Percentiles rank a stretch among this genome's conserved stretches.
Conservation (phyloP, 2,888 invertebrate genomes). For the Phortica magna region DNA sequence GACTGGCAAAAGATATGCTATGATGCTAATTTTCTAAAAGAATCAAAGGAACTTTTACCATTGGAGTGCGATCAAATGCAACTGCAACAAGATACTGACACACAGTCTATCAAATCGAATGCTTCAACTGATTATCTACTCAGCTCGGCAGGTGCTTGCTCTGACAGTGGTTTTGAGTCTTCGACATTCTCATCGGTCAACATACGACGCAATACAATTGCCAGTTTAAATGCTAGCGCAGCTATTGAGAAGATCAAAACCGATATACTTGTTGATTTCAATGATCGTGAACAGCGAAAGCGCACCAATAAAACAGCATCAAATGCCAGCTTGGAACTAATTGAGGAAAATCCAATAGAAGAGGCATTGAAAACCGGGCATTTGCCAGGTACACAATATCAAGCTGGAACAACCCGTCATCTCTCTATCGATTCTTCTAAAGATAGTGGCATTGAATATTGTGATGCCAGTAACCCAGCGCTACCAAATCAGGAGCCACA, state of each 20-base stretch:
- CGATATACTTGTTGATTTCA: conserved; percentile 63
- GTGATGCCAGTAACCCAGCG: conserved; percentile 66
- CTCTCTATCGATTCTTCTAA: conserved; percentile 83
- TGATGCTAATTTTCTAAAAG: conserved; percentile 58
- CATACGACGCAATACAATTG: conserved; percentile 34
- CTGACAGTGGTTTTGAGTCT: conserved; percentile 76
- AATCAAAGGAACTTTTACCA: conserved; percentile 70
- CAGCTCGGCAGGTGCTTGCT: conserved; percentile 69
- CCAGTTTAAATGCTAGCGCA: conserved; percentile 52
- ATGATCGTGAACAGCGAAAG: conserved; percentile 50
- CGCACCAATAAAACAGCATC: conserved; percentile 29
- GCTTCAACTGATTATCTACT: conserved; percentile 69
- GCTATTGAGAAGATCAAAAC: conserved; percentile 68
- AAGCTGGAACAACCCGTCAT: conserved; percentile 77
- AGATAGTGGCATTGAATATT: conserved; percentile 81
- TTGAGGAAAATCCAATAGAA: conserved; percentile 36
- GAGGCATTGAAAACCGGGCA: conserved; percentile 51
- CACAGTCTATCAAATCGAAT: conserved; percentile 73
- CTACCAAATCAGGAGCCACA: conserved; percentile 37
- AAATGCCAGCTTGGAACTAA: conserved; percentile 24
- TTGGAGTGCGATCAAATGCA: conserved; percentile 51
- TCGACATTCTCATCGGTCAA: conserved; percentile 63
- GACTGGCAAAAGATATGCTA: conserved; percentile 63
- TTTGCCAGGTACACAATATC: conserved; percentile 30
- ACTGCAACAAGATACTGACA: conserved; percentile 67